Conservation (phyloP, 2,113 vertebrate species). For the Psilopogon haemacephalus region DNA sequence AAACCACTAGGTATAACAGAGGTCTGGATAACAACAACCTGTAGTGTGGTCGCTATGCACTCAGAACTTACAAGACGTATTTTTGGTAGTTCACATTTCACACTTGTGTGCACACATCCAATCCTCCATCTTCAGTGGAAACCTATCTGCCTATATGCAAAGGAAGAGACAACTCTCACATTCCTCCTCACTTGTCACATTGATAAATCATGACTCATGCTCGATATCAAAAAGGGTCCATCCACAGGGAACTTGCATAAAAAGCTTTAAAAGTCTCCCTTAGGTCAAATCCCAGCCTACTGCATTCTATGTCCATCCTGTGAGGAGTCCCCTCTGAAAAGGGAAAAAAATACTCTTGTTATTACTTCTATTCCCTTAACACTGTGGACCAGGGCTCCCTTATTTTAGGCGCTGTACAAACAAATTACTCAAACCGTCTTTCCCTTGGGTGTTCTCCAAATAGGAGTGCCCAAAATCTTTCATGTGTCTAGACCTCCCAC, state of each 20-base stretch:
- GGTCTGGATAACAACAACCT: not conserved
- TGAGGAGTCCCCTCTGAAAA: not conserved
- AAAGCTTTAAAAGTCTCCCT: not conserved
- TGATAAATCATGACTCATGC: not conserved
- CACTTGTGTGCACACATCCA: not conserved
- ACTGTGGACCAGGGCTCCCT: not conserved
- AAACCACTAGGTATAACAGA: not conserved
- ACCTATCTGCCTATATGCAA: not conserved
- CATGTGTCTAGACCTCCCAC: not conserved
- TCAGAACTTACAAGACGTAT: not conserved
- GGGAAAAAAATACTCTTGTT: not conserved
- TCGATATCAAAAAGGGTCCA: not conserved
- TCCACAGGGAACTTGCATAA: not conserved
- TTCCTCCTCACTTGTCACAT: not conserved
- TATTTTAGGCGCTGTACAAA: constrained; percentile 17
- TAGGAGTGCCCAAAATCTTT: not conserved
- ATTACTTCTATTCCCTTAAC: not conserved
- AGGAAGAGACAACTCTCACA: not conserved
- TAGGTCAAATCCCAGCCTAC: not conserved
- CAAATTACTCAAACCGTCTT: not conserved
- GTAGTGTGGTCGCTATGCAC: not conserved
- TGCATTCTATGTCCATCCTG: rapidly evolving
- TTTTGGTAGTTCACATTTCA: not conserved
- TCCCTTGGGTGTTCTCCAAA: not conserved
- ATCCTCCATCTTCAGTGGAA: not conserved